Conservation (phyloP, 2,113 vertebrate species). For the Asarcornis scutulata region DNA sequence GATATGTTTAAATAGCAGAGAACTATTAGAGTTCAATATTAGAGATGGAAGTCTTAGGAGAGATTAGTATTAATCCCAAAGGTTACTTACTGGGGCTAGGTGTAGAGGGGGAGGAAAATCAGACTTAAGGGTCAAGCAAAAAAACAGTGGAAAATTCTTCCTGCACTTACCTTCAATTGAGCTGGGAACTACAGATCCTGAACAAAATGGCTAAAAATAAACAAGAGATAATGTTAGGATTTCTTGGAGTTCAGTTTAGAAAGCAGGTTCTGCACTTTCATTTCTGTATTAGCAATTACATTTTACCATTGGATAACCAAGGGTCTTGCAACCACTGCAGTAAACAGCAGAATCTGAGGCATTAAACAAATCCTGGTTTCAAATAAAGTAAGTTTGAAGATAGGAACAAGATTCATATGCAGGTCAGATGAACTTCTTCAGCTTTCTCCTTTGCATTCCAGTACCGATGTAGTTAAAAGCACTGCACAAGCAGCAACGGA, state of each 20-base stretch:
- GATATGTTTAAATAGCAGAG: neutral
- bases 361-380: neutral
- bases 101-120: no score
- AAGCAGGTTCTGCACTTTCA: neutral
- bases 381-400: neutral
- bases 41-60: neutral
- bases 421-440: neutral
- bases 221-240: neutral
- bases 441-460: neutral
- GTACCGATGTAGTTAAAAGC: neutral
- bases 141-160: neutral
- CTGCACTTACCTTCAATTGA: neutral
- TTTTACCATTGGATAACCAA: neutral
- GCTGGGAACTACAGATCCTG: neutral
- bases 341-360: neutral
- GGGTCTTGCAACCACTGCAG: neutral
- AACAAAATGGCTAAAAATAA: neutral
- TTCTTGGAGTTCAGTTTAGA: neutral
- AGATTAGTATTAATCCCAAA: neutral
- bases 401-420: neutral
- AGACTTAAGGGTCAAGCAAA: no score
- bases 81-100: neutral
- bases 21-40: neutral
- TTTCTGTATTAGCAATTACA: neutral
- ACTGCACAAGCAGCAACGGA: neutral